Conservation (phyloP, 2,888 invertebrate species). For the Andricus curvator region DNA sequence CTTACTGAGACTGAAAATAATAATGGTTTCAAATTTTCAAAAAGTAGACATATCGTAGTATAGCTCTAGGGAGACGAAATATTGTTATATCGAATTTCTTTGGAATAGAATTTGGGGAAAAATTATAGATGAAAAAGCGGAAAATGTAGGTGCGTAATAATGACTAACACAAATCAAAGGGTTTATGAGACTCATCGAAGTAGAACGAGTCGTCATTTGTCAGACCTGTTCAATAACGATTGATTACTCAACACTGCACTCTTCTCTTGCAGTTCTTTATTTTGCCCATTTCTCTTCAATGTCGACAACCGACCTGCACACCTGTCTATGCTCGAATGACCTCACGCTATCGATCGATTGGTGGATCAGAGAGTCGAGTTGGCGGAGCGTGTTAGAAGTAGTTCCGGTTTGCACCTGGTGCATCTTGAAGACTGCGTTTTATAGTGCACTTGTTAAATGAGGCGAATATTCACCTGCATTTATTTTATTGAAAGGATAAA, state of each 20-base stretch:
- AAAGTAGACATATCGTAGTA: too few relatives aligned
- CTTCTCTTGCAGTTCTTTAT: slow-evolving; percentile 32
- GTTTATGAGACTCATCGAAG: slow-evolving; percentile 24
- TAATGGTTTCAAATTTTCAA: too few relatives aligned
- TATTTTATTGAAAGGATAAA: background rate
- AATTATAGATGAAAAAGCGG: background rate
- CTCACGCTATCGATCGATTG: slow-evolving; percentile 15
- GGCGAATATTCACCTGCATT: background rate
- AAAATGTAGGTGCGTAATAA: slow-evolving; percentile 6
- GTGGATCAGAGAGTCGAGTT: slow-evolving; percentile 6
- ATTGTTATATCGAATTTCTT: too few relatives aligned
- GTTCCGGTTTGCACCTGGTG: slow-evolving; percentile 20
- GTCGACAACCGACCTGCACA: slow-evolving; percentile 16
- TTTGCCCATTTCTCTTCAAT: slow-evolving; percentile 37
- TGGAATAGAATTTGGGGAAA: too few relatives aligned
- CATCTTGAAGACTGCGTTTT: slow-evolving; percentile 12
- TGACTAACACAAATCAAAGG: slow-evolving; percentile 15
- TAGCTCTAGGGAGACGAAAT: too few relatives aligned
- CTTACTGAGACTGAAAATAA: too few relatives aligned
- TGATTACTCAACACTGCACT: slow-evolving; percentile 31
- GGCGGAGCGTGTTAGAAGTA: slow-evolving; percentile 11
- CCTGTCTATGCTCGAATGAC: slow-evolving; percentile 32
- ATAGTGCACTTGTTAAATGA: background rate
- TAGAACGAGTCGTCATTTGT: slow-evolving; percentile 37
- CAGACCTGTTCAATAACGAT: slow-evolving; percentile 38